Base-by-base conservation (phyloP, 1,140 invertebrate species). In the Brachionus paranguensis region DNA sequence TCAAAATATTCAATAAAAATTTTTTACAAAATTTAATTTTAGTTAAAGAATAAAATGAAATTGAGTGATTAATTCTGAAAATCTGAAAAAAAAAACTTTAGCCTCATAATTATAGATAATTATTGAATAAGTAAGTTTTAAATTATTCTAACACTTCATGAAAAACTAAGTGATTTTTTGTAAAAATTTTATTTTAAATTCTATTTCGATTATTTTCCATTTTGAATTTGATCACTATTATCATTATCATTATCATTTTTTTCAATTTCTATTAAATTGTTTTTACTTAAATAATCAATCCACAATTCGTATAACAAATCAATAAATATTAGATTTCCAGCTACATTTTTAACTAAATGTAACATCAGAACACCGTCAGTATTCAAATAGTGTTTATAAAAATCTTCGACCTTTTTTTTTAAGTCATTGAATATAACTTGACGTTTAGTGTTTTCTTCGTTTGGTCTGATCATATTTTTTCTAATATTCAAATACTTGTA, bases 321-420 rank as follows among this genome's bases (percentile, higher is more conserved):
- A 12, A 81, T 60, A 47, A 81, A 81, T 29, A 81, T 81, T 37
- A 81, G 2, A 29, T 24, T 47, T 27, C 78, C 78, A 4, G 78
- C 78, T n/a, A 81, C 78, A 43, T 41, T 45, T 47, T 81, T 81
- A 10, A 81, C 43, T 47, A 81, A 64, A 17, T 81, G 78, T 5
- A 81, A 17, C 78, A 81, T 81, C 11, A 81, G 8, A 17, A 81
- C 33, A 10, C 78, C 78, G 24, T 81, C 78, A 17, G 41, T 60
- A 5, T 24, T 41, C 24, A 81, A 45, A 81, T 81, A 81, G 11
- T 64, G 10, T 47, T 11, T 1, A 68, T 68, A 81, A n/a, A 81
- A 81, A 41, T 45, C 11, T 37, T 37, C 53, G 1, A 64, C 20
- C 5, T 81, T 11, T 14, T 64, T 29, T 64, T 53, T 79, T 14